Conservation (phyloP, 1,140 invertebrate species). For the Oedothorax gibbosus region DNA sequence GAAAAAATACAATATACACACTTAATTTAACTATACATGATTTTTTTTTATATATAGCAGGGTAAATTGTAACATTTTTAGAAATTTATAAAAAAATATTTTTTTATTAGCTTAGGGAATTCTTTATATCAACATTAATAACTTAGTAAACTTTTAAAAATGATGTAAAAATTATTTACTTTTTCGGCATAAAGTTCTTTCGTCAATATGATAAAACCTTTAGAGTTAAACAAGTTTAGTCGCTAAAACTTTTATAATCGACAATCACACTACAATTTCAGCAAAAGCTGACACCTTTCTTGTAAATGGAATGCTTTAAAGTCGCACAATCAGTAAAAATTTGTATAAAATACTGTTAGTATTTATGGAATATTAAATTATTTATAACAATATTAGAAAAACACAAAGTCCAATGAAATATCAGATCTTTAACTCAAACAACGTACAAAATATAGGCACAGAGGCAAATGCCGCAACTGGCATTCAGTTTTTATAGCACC, state of each 20-base stretch:
- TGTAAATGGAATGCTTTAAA: constrained; percentile 35
- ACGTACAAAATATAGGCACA: constrained; percentile 46
- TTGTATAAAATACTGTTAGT: constrained; percentile 42
- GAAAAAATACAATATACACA: too few species aligned
- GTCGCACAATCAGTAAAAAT: background rate
- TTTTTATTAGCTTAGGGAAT: too few species aligned
- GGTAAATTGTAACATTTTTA: too few species aligned
- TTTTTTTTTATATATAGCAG: too few species aligned
- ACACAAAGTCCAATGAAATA: constrained; percentile 32
- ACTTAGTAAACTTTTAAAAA: too few species aligned
- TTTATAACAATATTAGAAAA: constrained; percentile 30
- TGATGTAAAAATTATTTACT: too few species aligned
- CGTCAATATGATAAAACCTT: background rate
- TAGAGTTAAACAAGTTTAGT: background rate
- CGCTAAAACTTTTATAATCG: background rate
- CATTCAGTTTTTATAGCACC: constrained; percentile 31
- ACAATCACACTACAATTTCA: background rate
- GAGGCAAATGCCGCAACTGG: constrained; percentile 37
- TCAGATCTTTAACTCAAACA: constrained; percentile 1
- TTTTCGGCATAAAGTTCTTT: background rate
- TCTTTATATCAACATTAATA: too few species aligned
- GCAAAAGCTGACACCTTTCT: background rate
- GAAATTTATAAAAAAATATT: too few species aligned
- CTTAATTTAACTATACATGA: too few species aligned
- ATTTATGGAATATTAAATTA: constrained; percentile 24